Evolutionary conservation across 2,888 invertebrate genomes (phyloP), one percentile per base, ranked within the genome.

Genomic region (Eristalinus sepulchralis): DNA sequence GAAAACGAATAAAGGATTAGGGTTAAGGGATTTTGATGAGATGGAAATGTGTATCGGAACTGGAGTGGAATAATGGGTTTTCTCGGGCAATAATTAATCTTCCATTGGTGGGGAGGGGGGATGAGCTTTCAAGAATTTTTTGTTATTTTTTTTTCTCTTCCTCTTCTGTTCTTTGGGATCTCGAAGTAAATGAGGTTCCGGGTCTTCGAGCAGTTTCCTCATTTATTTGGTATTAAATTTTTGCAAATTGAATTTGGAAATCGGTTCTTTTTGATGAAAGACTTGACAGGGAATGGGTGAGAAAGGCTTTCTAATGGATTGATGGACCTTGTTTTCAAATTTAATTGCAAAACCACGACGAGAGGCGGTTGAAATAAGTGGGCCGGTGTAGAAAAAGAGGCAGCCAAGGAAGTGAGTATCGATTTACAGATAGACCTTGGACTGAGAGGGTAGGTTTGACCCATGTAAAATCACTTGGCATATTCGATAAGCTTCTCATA

Each of bases 41-140:
- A 86, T 75, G 75, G 71, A 75, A 86, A 70, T 79, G 75, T 78
- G 39, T 79, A 83, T 75, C 73, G 78, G 78, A 86, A 86, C 73
- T 86, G 82, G 82, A 83, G 86, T 79, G 78, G 86, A 86, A 83
- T 86, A 83, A 86, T 86, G 86, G 78, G 68, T 67, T 86, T 83
- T 83, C 55, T 62, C 36, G 62, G 55, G 70, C 78, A 86, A 79
- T 86, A 83, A 86, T 86, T 86, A 75, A 79, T 78, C 57, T 66
- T 66, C 62, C 75, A 78, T 70, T 66, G 78, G 70, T 71, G 34
- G 55, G 73, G 59, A 59, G 67, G 34, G 57, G 75, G 53, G 53
- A 66, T 63, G 63, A 57, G 62, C 53, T 34, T 11, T 6, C 8
- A 22, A 22, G 67, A 24, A 36, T 36, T 66, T 82, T n/a, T n/a